Conservation (phyloP, 1,140 invertebrate genomes). For the Pachyrhynchus sulphureomaculatus region DNA sequence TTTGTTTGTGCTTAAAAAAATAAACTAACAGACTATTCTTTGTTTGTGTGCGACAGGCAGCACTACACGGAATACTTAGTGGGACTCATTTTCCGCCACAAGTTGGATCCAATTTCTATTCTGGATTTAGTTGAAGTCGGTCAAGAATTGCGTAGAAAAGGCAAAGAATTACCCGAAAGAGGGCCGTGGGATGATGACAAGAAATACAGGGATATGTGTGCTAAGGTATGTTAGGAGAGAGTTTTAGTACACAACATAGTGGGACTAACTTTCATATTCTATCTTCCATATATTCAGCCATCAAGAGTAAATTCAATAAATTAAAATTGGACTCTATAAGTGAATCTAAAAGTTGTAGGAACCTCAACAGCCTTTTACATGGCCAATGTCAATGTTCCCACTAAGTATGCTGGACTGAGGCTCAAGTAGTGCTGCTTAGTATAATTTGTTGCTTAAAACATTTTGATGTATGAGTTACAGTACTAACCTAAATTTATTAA, state of each 20-base stretch:
- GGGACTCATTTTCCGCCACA: constrained; percentile 74
- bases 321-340: neutral
- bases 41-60: constrained; percentile 60
- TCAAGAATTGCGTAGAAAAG: constrained; percentile 79
- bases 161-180: constrained; percentile 71
- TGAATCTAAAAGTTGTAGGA: neutral
- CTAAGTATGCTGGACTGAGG: constrained; percentile 1
- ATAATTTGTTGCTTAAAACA: neutral
- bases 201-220: constrained; percentile 68
- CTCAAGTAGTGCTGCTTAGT: neutral
- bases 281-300: neutral
- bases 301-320: too few relatives aligned
- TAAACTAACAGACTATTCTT: constrained; percentile 24
- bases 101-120: constrained; percentile 83
- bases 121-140: constrained; percentile 83
- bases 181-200: constrained; percentile 67
- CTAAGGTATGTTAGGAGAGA: constrained; percentile 59
- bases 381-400: neutral
- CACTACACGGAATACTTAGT: constrained; percentile 96
- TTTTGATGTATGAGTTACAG: neutral
- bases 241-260: constrained; percentile 37
- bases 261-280: neutral
- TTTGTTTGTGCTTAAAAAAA: neutral
- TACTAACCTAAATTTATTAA: too few relatives aligned
- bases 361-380: neutral